These are phyloP conservation scores for Odontesthes bonariensis DNA, from an alignment of 2,113 vertebrate species.

Conservation along the genomic window DNA sequence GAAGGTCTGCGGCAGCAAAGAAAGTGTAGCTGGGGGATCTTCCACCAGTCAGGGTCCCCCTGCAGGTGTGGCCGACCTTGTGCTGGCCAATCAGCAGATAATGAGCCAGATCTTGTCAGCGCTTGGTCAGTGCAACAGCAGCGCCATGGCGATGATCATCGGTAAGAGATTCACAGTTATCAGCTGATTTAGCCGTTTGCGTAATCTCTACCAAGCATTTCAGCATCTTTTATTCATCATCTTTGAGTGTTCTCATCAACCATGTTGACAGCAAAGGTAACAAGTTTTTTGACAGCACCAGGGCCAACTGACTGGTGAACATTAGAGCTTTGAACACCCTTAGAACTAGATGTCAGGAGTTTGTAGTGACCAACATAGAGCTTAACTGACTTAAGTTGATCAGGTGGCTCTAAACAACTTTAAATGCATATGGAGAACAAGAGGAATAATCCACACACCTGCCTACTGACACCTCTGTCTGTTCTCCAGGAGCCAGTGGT, in stretches of 20 bases:
- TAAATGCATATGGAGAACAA: neutral
- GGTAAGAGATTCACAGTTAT: slow-evolving; percentile 77
- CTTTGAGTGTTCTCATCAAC: neutral
- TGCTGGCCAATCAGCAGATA: slow-evolving; percentile 97
- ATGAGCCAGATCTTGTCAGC: slow-evolving; percentile 99
- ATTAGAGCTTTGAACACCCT: too few species aligned
- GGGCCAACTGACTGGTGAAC: too few species aligned
- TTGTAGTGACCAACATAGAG: too few species aligned
- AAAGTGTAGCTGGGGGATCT: slow-evolving; percentile 85
- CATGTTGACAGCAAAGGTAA: neutral
- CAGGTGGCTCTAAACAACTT: too few species aligned
- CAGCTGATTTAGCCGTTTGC: too few species aligned
- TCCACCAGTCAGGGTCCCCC: slow-evolving; percentile 86
- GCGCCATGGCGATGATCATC: slow-evolving; percentile 99
- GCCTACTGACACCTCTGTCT: slow-evolving; percentile 9
- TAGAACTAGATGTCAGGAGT: too few species aligned
- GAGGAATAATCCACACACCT: neutral
- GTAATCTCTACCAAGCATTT: too few species aligned
- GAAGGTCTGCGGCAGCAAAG: slow-evolving; percentile 97
- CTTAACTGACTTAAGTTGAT: too few species aligned
- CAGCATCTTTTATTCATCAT: neutral
- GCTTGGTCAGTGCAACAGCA: slow-evolving; percentile 98
- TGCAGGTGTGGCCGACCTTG: slow-evolving; percentile 93
- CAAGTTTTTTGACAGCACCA: too few species aligned
- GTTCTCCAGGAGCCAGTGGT: slow-evolving; percentile 91